Percentiles rank a stretch among this genome's conserved stretches.
phyloP scores from a whole-genome alignment of 2,797 vertebrate species.

The Morus bassanus region DNA sequence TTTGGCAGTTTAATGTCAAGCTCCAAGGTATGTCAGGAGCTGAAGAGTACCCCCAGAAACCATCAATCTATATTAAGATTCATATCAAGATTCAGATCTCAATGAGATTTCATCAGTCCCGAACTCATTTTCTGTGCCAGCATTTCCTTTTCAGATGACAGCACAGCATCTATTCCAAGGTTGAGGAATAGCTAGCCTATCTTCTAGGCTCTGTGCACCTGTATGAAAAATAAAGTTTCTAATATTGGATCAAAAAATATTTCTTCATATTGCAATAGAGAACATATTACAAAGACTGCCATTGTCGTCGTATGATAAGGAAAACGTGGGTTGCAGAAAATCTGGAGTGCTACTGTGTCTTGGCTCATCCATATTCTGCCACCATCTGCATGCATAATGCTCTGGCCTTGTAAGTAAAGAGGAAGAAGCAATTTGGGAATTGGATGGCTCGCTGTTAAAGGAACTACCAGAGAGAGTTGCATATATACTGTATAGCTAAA shows the following conservation, averaged over 20 bases:
- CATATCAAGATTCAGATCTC: not conserved
- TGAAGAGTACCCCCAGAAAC: not conserved
- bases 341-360: not conserved
- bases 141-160: not conserved
- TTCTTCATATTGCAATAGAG: not conserved
- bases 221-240: not conserved
- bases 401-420: not conserved
- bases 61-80: not conserved
- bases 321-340: conserved; percentile 1
- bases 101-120: not conserved
- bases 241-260: not conserved
- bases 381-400: not conserved
- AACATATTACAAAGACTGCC: not conserved
- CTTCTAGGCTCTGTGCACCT: not conserved
- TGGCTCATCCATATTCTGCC: not conserved
- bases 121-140: not conserved
- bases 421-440: not conserved
- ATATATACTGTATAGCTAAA: not conserved
- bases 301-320: not conserved
- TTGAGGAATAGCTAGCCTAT: not conserved
- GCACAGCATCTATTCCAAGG: not conserved
- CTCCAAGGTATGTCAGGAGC: not conserved
- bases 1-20: not conserved
- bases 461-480: not conserved
- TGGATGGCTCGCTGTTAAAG: not conserved